A percentile compares a stretch with the other conserved stretches of the same genome.
Conservation (phyloP, 2,113 vertebrate species). For the Tachycineta bicolor region DNA sequence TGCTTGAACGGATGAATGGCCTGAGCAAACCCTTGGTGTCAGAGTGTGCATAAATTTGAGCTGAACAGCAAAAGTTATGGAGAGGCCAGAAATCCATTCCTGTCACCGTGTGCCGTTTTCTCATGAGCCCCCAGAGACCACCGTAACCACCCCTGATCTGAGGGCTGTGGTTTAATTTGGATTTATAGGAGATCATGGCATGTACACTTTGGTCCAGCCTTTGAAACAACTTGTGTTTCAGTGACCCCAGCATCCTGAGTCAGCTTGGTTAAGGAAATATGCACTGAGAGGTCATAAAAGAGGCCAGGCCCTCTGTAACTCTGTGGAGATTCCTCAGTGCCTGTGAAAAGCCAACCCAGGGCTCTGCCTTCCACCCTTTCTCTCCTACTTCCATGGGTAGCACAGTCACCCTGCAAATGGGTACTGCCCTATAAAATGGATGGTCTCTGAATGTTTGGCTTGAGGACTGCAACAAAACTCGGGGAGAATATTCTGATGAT, state of each 20-base stretch:
- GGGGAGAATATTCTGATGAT: background rate
- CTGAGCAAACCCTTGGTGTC: background rate
- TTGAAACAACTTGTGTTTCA: conserved; percentile 1
- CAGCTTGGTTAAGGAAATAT: conserved; percentile 30
- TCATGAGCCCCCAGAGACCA: background rate
- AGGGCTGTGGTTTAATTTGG: background rate
- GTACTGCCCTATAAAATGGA: background rate
- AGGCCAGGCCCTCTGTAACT: background rate
- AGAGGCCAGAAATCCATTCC: background rate
- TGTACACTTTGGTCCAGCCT: background rate
- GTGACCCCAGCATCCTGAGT: conserved; percentile 38
- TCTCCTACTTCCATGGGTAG: background rate
- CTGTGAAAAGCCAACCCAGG: background rate
- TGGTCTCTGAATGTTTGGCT: background rate
- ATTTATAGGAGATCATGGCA: background rate
- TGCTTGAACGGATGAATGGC: background rate
- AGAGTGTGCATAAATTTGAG: background rate
- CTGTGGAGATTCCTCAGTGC: background rate
- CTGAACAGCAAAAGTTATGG: background rate
- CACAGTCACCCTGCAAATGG: background rate
- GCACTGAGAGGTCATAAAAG: conserved; percentile 4
- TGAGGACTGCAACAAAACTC: background rate
- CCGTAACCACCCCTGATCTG: background rate
- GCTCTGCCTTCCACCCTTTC: background rate
- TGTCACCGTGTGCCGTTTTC: background rate